Evolutionary conservation across 2,888 invertebrate species (phyloP), one percentile per base, ranked within the genome.

Genomic region (Candidula unifasciata): DNA sequence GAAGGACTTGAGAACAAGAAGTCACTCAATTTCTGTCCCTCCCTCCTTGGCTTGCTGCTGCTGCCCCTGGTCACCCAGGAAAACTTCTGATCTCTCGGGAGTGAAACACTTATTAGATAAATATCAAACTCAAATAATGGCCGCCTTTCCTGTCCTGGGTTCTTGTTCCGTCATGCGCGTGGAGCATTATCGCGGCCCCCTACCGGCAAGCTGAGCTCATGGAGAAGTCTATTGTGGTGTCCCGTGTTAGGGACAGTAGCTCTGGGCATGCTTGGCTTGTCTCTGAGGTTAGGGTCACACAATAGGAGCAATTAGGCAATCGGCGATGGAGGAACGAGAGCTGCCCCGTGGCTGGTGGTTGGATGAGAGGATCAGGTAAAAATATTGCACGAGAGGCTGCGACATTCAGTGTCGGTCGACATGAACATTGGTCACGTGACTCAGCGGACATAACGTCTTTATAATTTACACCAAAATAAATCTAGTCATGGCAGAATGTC

Each of bases 101-200:
- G 44, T 52, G 79, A 27, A 79, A 79, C 64, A 68, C 44, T 57
- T 79, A 66, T 79, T 79, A 79, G 79, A 79, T 79, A 79, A 79
- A 79, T 79, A 79, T 79, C 79, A n/a, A 37, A 71, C 16, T 35
- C 13, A 35, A 80, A 80, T 69, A 80, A 80, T 80, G 80, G 57
- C 80, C 10, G 27, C 54, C 24, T 37, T 69, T 80, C 71, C 80
- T 21, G 69, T 57, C 71, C 57, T 33, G 69, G 35, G 71, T 71
- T 80, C 80, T 24, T 80, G 80, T 80, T 80, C 80, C 80, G 80
- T 80, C 80, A 80, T 80, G 80, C 80, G 80, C 80, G 71, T 57
- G 24, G 80, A 71, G 69, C 57, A 13, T 71, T 71, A 57, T 44
- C 69, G 71, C 52, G 24, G 44, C 80, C 80, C 80, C 44, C n/a